These are phyloP conservation scores for Sesia apiformis DNA, from an alignment of 2,888 invertebrate genomes.

Conservation along the genomic window DNA sequence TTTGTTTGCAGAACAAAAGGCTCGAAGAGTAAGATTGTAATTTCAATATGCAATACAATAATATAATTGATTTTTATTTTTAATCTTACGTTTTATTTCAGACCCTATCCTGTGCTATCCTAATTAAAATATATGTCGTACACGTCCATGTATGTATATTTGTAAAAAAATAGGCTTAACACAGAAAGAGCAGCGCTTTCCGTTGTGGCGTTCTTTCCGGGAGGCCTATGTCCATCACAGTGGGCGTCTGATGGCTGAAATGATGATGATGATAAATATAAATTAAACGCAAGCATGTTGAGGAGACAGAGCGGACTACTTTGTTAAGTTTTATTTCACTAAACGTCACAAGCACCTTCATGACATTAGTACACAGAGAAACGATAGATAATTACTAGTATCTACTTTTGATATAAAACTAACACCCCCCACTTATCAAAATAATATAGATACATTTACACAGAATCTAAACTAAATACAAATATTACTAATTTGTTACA, in stretches of 20 bases:
- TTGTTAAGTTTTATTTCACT: too few species aligned
- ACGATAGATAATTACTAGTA: too few species aligned
- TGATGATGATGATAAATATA: background rate
- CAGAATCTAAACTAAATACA: too few species aligned
- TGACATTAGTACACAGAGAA: too few species aligned
- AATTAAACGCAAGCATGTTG: too few species aligned
- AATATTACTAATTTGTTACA: too few species aligned
- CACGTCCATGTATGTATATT: slow-evolving; percentile 1
- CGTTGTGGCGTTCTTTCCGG: background rate
- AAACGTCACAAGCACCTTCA: too few species aligned
- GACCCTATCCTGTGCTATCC: slow-evolving; percentile 1
- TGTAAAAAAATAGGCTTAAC: slow-evolving; percentile 1
- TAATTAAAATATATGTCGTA: slow-evolving; percentile 1
- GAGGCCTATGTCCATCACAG: background rate
- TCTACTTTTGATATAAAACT: too few species aligned
- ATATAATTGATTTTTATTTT: background rate
- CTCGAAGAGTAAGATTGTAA: slow-evolving; percentile 11
- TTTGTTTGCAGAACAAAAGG: slow-evolving; percentile 7
- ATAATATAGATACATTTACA: too few species aligned
- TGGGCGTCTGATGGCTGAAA: background rate
- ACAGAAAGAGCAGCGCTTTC: background rate
- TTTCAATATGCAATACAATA: slow-evolving; percentile 7
- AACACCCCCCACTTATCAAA: too few species aligned
- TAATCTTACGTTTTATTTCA: slow-evolving; percentile 1
- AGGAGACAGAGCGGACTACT: too few species aligned